Base-by-base conservation (phyloP, 2,888 invertebrate species). In the Molanna angustata region DNA sequence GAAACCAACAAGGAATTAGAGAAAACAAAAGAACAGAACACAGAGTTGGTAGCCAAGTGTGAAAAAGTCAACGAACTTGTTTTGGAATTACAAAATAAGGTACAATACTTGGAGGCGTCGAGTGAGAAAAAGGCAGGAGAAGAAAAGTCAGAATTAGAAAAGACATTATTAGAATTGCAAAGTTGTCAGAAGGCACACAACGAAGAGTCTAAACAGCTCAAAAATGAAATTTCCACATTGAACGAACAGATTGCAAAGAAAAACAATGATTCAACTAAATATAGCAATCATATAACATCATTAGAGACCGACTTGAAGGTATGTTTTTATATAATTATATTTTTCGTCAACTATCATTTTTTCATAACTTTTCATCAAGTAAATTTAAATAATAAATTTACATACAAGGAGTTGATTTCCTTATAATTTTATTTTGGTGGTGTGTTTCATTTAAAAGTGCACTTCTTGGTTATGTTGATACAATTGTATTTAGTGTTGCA, bases 281-380 rank as follows among this genome's bases (percentile, higher is more conserved):
- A 72, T 57, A 71, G 74, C 58, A 71, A 72, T 16, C 62, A 68
- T 47, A 69, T 76, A 56, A 59, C 56, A 20, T 71, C 66, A 61
- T 63, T 76, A 58, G 72, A 73, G 61, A 71, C 72, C 55, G 76
- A 77, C 57, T 60, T 76, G 1, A 74, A 72, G 70, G 76, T 75
- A 49, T 35, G 11, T 16, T 45, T 2, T 6, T 35, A n/a, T 35
- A n/a, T n/a, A n/a, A n/a, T n/a, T n/a, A n/a, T n/a, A n/a, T n/a
- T n/a, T n/a, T n/a, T n/a, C n/a, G n/a, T n/a, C n/a, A n/a, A n/a
- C n/a, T n/a, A n/a, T n/a, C n/a, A n/a, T n/a, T n/a, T n/a, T n/a
- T n/a, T n/a, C n/a, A n/a, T n/a, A n/a, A n/a, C n/a, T n/a, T n/a
- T n/a, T n/a, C n/a, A n/a, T n/a, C n/a, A n/a, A n/a, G n/a, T n/a